Base-by-base conservation (phyloP, 2,797 vertebrate genomes). In the Chlorospingus semifuscus region DNA sequence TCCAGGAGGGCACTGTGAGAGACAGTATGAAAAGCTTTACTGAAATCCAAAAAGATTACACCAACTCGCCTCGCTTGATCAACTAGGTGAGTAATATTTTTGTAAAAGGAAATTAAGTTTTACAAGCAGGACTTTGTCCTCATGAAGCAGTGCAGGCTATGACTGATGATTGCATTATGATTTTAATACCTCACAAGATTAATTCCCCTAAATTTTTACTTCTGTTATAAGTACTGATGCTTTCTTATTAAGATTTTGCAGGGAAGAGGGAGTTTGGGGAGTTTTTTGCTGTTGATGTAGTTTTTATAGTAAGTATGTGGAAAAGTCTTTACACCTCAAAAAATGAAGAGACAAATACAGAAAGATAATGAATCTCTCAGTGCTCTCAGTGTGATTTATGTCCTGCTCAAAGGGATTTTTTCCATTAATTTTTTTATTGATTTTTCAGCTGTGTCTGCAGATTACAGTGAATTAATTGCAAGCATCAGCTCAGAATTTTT, bases 401-500 rank as follows among this genome's bases (percentile, higher is more conserved):
- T 80, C 60, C 83, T 65, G 50, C 57, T 94, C 59, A 90, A 93
- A 63, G 87, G 76, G 60, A 61, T 90, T 85, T 85, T 72, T 92
- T 90, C 56, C 34, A 69, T 75, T 89, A 80, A 26, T 44, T 89
- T 95, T 95, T 77, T 30, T 27, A 95, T 47, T 82, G 77, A 95
- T 95, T 95, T 95, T 97, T 95, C 78, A 89, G 46, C 71, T 95
- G 24, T 80, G 60, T 64, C 91, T 93, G 83, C 93, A 75, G 81
- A 95, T 95, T 95, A 74, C 61, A 83, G 71, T 70, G 57, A 71
- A 93, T 95, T 97, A 96, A 94, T 93, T 96, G 55, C 72, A 94
- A 95, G 52, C 61, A 94, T 80, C 68, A 86, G 87, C 59, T 90
- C 69, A 74, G 78, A 82, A 26, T 80, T 57, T 82, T 91, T 83